Conservation (phyloP, 2,797 vertebrate genomes). For the Epinephelus awoara region DNA sequence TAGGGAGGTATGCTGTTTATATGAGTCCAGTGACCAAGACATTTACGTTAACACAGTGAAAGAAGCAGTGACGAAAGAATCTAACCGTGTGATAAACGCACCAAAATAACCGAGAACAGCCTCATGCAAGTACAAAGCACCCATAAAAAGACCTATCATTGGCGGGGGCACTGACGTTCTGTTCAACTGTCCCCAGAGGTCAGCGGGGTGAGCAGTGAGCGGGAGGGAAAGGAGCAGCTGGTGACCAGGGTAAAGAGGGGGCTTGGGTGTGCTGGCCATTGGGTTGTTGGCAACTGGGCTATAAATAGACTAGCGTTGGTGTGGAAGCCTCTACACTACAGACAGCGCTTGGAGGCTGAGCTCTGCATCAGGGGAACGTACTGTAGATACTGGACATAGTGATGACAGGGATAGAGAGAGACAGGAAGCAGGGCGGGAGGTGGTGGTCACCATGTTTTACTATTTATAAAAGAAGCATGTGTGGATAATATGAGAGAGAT, state of each 20-base stretch:
- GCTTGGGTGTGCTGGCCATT: conserved; percentile 40
- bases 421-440: conserved; percentile 1
- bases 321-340: conserved; percentile 47
- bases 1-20: background rate
- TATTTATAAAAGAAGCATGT: conserved; percentile 14
- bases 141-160: conserved; percentile 8
- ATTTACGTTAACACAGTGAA: background rate
- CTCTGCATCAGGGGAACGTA: conserved; percentile 40
- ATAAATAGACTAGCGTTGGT: conserved; percentile 60
- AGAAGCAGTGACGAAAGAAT: background rate
- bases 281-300: conserved; percentile 52
- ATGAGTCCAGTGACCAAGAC: background rate
- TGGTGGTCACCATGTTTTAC: background rate
- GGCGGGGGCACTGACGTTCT: background rate
- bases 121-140: background rate
- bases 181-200: conserved; percentile 38
- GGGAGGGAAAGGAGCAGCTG: conserved; percentile 74
- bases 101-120: background rate
- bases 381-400: conserved; percentile 51
- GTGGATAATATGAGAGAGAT: background rate
- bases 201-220: conserved; percentile 20
- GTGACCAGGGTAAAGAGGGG: conserved; percentile 61
- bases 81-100: conserved; percentile 1
- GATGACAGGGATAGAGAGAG: conserved; percentile 31
- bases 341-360: conserved; percentile 42